Evolutionary conservation across 2,113 vertebrate genomes (phyloP), one percentile per base, ranked within the genome.

Genomic region (Phodopus roborovskii): DNA sequence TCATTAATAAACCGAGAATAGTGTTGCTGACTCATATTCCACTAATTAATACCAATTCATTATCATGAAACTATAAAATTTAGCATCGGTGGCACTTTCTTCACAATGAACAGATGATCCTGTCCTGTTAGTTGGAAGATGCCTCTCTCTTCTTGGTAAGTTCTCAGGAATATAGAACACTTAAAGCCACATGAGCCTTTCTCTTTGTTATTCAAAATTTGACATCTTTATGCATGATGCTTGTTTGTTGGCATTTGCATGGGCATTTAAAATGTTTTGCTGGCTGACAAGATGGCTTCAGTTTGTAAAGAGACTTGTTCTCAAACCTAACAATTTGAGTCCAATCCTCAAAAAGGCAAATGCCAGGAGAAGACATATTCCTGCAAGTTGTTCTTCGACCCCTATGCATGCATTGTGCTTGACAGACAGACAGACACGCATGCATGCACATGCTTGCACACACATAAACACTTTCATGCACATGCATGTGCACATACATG

Each of bases 251-350:
- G 20, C 60, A 93, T 86, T 81, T 97, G 58, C 45, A 68, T 81
- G 36, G 92, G 30, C 64, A 94, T 36, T 84, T 91, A 95, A 90
- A 93, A 81, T 36, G 84, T 68, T 50, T 70, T 85, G 17, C 39
- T 85, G 42, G 17, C 6, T 66, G 60, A 33, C 60, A 45, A 20
- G 42, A 84, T 64, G 26, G 8, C 60, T 62, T 84, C 39, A 45
- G 26, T 45, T 39, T 58, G 58, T 84, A 64, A 45, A 45, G 39
- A 7, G 30, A 20, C 39, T 84, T 33, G 26, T 16, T 22, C 7
- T 62, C 39, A 12, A 39, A 45, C 5, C 28, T 85, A 5, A 16
- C 28, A 48, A 66, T 48, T 16, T 64, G 60, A 48, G 82, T 66
- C 33, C 28, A 48, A 1, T 48, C 28, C n/a, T 33, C 39, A 66